phyloP scores from a whole-genome alignment of 2,888 invertebrate genomes.

The Ichneumoninae sp. region DNA sequence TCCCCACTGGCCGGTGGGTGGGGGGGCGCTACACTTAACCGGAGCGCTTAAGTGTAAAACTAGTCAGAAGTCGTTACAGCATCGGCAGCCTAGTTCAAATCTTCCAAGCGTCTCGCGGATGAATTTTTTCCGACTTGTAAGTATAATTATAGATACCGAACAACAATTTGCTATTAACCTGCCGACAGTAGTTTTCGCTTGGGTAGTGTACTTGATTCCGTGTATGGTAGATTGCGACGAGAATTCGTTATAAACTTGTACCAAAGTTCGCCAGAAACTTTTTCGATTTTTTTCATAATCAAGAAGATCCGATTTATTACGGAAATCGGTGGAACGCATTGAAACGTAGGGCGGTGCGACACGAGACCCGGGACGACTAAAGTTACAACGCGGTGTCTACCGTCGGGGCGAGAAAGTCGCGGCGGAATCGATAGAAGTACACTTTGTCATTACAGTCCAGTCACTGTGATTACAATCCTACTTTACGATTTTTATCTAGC shows the following conservation, averaged over 20 bases:
- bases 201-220: conserved; percentile 75
- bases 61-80: too few relatives aligned
- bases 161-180: conserved; percentile 64
- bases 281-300: conserved; percentile 8
- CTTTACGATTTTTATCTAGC: conserved; percentile 53
- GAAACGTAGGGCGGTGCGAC: background rate
- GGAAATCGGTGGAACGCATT: conserved; percentile 28
- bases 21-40: too few relatives aligned
- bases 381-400: background rate
- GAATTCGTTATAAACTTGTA: conserved; percentile 73
- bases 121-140: background rate
- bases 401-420: conserved; percentile 8
- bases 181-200: conserved; percentile 70
- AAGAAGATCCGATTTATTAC: background rate
- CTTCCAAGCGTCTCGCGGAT: background rate
- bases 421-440: conserved; percentile 53
- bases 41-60: too few relatives aligned
- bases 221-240: conserved; percentile 74
- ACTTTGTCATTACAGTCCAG: conserved; percentile 43
- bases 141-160: conserved; percentile 6
- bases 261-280: conserved; percentile 64
- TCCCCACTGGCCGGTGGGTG: too few relatives aligned
- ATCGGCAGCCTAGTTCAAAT: too few relatives aligned
- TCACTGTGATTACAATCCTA: conserved; percentile 53
- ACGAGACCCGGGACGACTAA: conserved; percentile 31